Evolutionary conservation across 2,888 invertebrate species (phyloP).

Genomic region (Chouioia cunea): DNA sequence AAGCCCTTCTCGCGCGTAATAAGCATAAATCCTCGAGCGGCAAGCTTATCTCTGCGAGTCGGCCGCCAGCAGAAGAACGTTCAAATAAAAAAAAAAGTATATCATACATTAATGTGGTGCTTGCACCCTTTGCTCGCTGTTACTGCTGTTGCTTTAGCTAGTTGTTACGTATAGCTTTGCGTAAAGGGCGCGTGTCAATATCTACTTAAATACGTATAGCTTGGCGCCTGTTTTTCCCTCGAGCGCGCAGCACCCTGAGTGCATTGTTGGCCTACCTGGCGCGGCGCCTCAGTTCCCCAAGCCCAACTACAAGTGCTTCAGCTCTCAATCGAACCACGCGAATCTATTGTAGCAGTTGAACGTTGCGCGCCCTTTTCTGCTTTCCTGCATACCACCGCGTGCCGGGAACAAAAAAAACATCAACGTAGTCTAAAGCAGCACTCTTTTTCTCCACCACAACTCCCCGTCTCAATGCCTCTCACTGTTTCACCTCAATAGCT

Average conservation of each 20-base stretch:
- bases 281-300: not conserved
- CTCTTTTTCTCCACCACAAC: no score
- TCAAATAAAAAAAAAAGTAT: slow-evolving; percentile 69
- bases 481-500: slow-evolving; percentile 17
- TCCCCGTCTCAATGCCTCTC: slow-evolving; percentile 20
- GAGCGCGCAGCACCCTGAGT: no score
- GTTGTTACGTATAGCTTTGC: slow-evolving; percentile 22
- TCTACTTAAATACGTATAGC: no score
- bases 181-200: slow-evolving; percentile 1
- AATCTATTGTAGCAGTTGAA: slow-evolving; percentile 36
- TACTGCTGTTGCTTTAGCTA: slow-evolving; percentile 39
- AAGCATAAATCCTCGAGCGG: slow-evolving; percentile 67
- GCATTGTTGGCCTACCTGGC: slow-evolving; percentile 25
- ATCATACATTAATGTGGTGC: slow-evolving; percentile 63
- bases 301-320: slow-evolving; percentile 33
- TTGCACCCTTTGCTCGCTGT: slow-evolving; percentile 54
- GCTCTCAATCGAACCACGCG: slow-evolving; percentile 38
- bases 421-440: not conserved
- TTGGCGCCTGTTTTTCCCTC: not conserved
- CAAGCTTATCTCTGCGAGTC: slow-evolving; percentile 65
- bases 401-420: no score
- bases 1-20: slow-evolving; percentile 57
- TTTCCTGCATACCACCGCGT: not conserved
- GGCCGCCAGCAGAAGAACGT: slow-evolving; percentile 62
- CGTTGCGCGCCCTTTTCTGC: slow-evolving; percentile 12